Percentiles rank a stretch among this genome's conserved stretches.
Evolutionary conservation across 2,113 vertebrate species (phyloP).

Genomic region (Cavia porcellus): DNA sequence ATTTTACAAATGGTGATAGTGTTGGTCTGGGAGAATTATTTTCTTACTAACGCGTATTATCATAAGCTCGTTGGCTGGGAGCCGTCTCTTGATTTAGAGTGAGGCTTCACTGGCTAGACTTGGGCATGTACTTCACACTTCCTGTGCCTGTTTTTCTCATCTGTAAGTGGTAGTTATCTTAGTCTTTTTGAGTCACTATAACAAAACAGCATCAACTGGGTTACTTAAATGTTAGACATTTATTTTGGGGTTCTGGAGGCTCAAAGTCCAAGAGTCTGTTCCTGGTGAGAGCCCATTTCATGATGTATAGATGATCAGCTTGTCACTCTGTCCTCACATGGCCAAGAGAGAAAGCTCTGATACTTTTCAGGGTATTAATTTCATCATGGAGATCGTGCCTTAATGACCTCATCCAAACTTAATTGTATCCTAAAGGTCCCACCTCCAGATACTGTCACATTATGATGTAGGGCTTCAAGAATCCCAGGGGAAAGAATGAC

Average conservation of each 20-base stretch:
- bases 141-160: background rate
- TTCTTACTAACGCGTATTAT: background rate
- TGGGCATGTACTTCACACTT: background rate
- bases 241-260: background rate
- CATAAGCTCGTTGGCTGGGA: background rate
- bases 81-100: background rate
- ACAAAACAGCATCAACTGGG: background rate
- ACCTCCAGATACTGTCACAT: background rate
- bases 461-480: background rate
- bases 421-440: background rate
- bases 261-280: background rate
- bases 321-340: background rate
- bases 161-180: background rate
- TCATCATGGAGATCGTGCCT: background rate
- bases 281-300: background rate
- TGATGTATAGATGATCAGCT: background rate
- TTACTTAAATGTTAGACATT: background rate
- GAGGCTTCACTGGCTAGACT: background rate
- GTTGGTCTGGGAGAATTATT: background rate
- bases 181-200: background rate
- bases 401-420: background rate
- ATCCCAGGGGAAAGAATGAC: too few relatives aligned
- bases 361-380: background rate
- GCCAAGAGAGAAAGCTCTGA: background rate
- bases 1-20: background rate